Base-by-base conservation (phyloP, 2,888 invertebrate genomes). In the Drosophila leonis region DNA sequence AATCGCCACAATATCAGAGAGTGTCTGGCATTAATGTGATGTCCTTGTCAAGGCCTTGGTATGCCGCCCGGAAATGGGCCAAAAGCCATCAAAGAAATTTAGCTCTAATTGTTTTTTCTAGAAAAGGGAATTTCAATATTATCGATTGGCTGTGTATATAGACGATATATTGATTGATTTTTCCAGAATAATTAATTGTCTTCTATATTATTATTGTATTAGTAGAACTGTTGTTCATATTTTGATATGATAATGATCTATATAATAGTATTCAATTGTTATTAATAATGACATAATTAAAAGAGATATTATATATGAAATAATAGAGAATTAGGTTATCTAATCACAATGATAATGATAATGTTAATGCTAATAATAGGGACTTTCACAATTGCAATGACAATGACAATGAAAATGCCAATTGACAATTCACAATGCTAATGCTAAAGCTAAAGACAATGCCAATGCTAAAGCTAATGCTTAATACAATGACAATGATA, bases 1-100 rank as follows among this genome's bases (percentile, higher is more conserved):
- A 79, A 75, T 2, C 27, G 29, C 4, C 29, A 49, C 67, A 41
- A 44, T 65, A 60, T 52, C 60, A 37, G 31, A 48, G n/a, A 20
- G 44, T 39, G 35, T 18, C 49, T 37, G 41, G 33, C 60, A 55
- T 39, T 61, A 41, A 44, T 20, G 33, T 35, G 41, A 10, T 44
- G 51, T 52, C 31, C 42, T 42, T 44, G 59, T 73, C 48, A 39
- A 63, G 44, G 60, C 24, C 57, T 49, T 61, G 65, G 77, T 15
- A 75, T 75, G 64, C 41, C 49, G 42, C 9, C 70, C 71, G 75
- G 75, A 75, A 75, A 49, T 42, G 12, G 12, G 42, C 5, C 6
- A 42, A 61, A 41, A 39, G 12, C n/a, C 20, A 48, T 24, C 37
- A 31, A n/a, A 37, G 29, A 37, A 61, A 55, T 7, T 31, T n/a